Evolutionary conservation across 2,113 vertebrate species (phyloP).

Genomic region (Corydoras maculifer): DNA sequence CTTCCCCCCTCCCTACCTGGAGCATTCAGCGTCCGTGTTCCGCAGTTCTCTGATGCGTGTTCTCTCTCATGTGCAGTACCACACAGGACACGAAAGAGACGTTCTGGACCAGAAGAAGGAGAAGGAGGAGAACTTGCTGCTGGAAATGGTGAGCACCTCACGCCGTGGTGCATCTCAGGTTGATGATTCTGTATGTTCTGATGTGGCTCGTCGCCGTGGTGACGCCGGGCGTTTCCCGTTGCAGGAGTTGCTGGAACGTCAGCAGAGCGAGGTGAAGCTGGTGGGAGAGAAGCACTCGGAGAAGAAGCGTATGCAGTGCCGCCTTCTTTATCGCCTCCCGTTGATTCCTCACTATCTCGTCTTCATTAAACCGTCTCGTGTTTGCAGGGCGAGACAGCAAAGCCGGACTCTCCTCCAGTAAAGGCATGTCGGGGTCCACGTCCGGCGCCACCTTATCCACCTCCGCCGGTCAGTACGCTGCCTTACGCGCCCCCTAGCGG

Average conservation of each 20-base stretch:
- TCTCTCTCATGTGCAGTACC: conserved; percentile 63
- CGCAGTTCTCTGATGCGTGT: conserved; percentile 3
- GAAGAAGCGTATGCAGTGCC: conserved; percentile 73
- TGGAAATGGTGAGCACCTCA: conserved; percentile 77
- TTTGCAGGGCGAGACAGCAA: conserved; percentile 80
- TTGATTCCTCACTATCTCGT: not conserved
- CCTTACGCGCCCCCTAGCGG: no score
- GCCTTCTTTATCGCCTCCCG: not conserved
- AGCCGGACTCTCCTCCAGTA: conserved; percentile 65
- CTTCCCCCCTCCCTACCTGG: conserved; percentile 8
- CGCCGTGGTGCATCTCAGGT: no score
- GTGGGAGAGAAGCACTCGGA: conserved; percentile 70
- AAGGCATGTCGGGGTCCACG: conserved; percentile 70
- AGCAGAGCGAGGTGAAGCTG: conserved; percentile 69
- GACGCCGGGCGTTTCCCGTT: not conserved
- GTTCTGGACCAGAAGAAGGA: conserved; percentile 88
- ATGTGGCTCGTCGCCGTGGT: no score
- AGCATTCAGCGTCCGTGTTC: not conserved
- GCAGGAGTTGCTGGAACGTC: conserved; percentile 77
- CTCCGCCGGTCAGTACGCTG: conserved; percentile 60
- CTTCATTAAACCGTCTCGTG: not conserved
- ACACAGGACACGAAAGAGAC: conserved; percentile 80
- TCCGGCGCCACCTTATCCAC: conserved; percentile 64
- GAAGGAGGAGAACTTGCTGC: conserved; percentile 81
- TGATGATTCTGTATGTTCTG: not conserved